Conservation (phyloP, 2,113 vertebrate species). For the Phocoena sinus region DNA sequence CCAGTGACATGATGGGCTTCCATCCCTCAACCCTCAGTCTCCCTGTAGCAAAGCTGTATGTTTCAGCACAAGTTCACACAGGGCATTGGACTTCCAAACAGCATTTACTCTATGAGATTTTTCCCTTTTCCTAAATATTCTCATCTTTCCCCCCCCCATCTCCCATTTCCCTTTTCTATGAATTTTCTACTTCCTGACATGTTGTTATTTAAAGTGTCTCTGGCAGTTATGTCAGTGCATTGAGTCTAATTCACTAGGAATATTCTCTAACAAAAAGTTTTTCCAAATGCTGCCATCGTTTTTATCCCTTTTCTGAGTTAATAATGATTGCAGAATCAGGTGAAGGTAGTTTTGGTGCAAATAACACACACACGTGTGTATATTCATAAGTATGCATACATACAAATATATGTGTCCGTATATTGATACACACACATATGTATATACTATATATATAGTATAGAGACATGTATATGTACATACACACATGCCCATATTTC, state of each 20-base stretch:
- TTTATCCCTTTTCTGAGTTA: background rate
- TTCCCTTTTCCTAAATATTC: background rate
- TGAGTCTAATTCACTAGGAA: background rate
- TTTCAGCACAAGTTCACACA: background rate
- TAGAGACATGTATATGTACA: too few species aligned
- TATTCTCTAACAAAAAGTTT: background rate
- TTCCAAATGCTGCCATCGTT: background rate
- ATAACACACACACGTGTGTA: background rate
- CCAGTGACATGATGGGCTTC: fast-evolving
- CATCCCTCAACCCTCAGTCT: fast-evolving
- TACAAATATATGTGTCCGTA: background rate
- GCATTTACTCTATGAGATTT: background rate
- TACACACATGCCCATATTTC: background rate
- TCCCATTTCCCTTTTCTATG: background rate
- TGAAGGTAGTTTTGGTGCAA: background rate
- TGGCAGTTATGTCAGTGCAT: background rate
- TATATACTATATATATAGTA: background rate
- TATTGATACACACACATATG: background rate
- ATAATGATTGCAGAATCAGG: background rate
- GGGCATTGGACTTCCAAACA: background rate
- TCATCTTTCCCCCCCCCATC: background rate
- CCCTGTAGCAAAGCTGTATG: background rate
- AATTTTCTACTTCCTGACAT: background rate
- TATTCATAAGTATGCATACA: background rate
- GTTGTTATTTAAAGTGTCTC: background rate